phyloP scores from a whole-genome alignment of 2,888 invertebrate genomes.

The Venusia cambrica region DNA sequence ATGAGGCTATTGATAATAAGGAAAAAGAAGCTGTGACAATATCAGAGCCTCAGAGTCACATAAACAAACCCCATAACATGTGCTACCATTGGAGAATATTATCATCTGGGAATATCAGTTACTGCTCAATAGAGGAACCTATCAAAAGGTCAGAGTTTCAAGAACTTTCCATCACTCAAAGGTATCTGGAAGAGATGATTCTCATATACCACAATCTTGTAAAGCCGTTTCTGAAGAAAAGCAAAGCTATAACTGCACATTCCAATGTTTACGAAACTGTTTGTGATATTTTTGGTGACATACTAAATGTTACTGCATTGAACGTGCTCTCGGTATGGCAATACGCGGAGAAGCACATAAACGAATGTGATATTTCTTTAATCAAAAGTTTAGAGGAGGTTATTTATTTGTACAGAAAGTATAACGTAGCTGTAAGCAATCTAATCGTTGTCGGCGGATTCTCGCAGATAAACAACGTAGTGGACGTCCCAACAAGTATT shows the following conservation, averaged over 20 bases:
- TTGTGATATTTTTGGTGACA: constrained; percentile 85
- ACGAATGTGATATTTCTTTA: constrained; percentile 84
- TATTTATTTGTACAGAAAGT: constrained; percentile 85
- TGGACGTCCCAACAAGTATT: constrained; percentile 81
- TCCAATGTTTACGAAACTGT: constrained; percentile 83
- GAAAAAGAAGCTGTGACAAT: constrained; percentile 45
- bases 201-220: constrained; percentile 82
- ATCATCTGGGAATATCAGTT: constrained; percentile 70
- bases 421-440: constrained; percentile 86
- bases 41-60: constrained; percentile 48
- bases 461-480: constrained; percentile 81
- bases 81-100: constrained; percentile 75
- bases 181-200: constrained; percentile 85
- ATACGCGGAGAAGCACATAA: constrained; percentile 84
- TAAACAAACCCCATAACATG: constrained; percentile 63
- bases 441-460: constrained; percentile 87
- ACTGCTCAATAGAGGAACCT: constrained; percentile 66
- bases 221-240: constrained; percentile 84
- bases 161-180: constrained; percentile 83
- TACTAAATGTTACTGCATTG: constrained; percentile 84
- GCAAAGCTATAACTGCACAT: constrained; percentile 75
- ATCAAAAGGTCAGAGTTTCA: constrained; percentile 67
- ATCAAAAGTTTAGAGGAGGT: constrained; percentile 87
- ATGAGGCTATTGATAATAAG: constrained; percentile 42
- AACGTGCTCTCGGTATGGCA: constrained; percentile 86